Evolutionary conservation across 2,113 vertebrate species (phyloP).

Genomic region (Otus sunia): DNA sequence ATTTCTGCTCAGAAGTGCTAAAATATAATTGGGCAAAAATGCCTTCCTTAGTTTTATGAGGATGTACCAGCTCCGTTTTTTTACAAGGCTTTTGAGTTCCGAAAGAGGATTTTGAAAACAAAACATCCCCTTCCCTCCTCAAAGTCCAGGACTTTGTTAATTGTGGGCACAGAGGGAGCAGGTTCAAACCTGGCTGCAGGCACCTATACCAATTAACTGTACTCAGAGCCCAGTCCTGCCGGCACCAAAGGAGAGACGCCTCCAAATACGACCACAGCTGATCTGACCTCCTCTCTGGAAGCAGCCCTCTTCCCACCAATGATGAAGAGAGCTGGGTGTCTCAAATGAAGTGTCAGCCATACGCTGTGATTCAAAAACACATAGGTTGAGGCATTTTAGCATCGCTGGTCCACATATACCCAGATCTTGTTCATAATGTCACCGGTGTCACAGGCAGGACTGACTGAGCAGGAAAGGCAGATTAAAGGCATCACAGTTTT

Average conservation of each 20-base stretch:
- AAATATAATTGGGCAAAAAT: constrained; percentile 5
- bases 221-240: neutral
- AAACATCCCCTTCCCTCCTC: neutral
- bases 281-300: neutral
- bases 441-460: neutral
- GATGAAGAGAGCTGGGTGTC: neutral
- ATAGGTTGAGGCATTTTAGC: neutral
- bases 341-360: neutral
- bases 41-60: neutral
- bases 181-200: neutral
- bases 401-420: rapidly evolving
- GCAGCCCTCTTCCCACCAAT: neutral
- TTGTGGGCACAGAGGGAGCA: neutral
- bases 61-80: neutral
- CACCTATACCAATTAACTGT: neutral
- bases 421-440: neutral
- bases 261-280: neutral
- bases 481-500: neutral
- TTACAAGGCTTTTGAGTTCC: neutral
- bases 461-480: neutral
- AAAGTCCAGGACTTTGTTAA: neutral
- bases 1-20: constrained; percentile 3
- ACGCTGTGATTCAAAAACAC: rapidly evolving
- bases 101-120: neutral
- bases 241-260: neutral